Evolutionary conservation across 2,888 invertebrate species (phyloP).

Genomic region (Disparrhopalites patrizii): DNA sequence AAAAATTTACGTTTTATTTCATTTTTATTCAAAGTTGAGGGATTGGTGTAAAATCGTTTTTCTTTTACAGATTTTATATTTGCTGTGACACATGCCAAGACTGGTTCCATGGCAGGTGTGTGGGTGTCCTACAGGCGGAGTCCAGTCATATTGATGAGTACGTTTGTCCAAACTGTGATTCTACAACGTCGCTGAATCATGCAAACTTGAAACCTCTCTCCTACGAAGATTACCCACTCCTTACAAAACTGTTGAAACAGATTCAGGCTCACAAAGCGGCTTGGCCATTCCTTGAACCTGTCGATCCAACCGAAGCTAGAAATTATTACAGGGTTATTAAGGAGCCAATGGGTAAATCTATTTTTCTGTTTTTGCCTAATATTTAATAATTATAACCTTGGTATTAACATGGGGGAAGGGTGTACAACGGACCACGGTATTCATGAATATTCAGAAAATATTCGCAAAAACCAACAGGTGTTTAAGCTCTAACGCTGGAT

Average conservation of each 20-base stretch:
- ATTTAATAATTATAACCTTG: too few species aligned
- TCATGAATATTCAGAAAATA: constrained; percentile 15
- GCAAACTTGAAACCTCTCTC: constrained; percentile 84
- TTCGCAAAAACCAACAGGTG: too few species aligned
- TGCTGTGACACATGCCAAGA: constrained; percentile 96
- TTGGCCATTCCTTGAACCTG: constrained; percentile 97
- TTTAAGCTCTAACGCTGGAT: too few species aligned
- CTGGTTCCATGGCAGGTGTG: constrained; percentile 98
- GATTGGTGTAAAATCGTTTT: not conserved
- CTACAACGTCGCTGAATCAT: constrained; percentile 80
- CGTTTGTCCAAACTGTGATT: constrained; percentile 91
- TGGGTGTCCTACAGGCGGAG: constrained; percentile 88
- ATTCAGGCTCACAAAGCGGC: constrained; percentile 91
- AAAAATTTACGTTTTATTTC: constrained; percentile 2
- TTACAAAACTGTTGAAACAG: constrained; percentile 82
- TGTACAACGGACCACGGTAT: too few species aligned
- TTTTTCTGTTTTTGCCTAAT: not conserved
- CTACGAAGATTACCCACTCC: constrained; percentile 72
- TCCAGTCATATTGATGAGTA: constrained; percentile 95
- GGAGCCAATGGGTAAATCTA: constrained; percentile 84
- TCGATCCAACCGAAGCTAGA: constrained; percentile 91
- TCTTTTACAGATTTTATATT: constrained; percentile 81
- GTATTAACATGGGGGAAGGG: too few species aligned
- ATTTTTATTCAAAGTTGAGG: not conserved
- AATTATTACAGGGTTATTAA: constrained; percentile 95